phyloP scores from a whole-genome alignment of 2,113 vertebrate genomes.

The Talpa occidentalis region DNA sequence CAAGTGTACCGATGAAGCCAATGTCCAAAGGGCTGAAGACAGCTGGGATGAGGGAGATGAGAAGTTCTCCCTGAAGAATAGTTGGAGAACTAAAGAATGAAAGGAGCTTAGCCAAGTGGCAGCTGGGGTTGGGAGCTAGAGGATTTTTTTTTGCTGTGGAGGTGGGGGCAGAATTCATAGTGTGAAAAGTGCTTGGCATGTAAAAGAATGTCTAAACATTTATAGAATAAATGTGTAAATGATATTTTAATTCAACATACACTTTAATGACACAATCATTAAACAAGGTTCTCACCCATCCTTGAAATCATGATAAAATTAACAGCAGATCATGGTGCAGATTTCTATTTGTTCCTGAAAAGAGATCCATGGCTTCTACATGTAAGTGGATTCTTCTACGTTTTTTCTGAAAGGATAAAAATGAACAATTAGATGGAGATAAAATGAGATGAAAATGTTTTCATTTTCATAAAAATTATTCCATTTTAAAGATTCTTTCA shows the following conservation, averaged over 20 bases:
- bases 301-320: conserved; percentile 33
- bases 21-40: background rate
- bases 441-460: background rate
- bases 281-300: background rate
- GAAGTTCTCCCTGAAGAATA: background rate
- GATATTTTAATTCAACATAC: conserved; percentile 31
- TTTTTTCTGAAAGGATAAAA: background rate
- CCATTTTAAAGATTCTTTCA: background rate
- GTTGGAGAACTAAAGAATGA: background rate
- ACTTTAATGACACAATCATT: background rate
- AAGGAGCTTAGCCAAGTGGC: background rate
- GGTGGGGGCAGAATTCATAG: background rate
- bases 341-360: background rate
- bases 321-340: background rate
- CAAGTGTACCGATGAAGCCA: background rate
- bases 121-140: background rate
- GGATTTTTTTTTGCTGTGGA: background rate
- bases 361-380: background rate
- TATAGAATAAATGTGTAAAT: background rate
- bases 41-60: background rate
- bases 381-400: background rate
- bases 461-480: background rate
- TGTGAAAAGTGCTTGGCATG: background rate
- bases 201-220: conserved; percentile 29
- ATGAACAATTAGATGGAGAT: background rate